phyloP scores from a whole-genome alignment of 2,888 invertebrate genomes.

The Notocelia uddmanniana region DNA sequence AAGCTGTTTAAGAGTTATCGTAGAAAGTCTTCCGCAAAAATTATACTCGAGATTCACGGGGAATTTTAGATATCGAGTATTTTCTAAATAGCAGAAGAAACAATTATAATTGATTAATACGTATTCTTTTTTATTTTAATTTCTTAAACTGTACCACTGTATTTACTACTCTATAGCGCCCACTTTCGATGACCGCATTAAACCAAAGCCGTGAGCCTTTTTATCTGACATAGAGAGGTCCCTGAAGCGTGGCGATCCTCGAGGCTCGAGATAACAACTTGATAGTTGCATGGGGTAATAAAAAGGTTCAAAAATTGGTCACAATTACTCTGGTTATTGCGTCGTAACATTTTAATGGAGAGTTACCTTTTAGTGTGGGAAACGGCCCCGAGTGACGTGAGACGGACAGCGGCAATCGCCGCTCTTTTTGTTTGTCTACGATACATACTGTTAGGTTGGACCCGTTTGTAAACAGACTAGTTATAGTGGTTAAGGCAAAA shows the following conservation, averaged over 20 bases:
- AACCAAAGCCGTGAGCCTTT: conserved; percentile 51
- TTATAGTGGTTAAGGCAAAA: background rate
- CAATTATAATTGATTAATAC: no score
- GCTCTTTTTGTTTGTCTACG: conserved; percentile 29
- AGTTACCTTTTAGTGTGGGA: conserved; percentile 76
- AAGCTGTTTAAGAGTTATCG: no score
- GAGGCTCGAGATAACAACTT: conserved; percentile 73
- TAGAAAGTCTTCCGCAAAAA: no score
- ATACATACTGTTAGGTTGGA: conserved; percentile 30
- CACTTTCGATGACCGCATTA: conserved; percentile 43
- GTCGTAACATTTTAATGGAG: conserved; percentile 81
- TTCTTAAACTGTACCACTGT: conserved; percentile 31
- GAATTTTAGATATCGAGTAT: background rate
- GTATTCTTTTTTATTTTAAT: background rate
- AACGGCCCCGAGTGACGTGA: conserved; percentile 50
- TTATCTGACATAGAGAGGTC: conserved; percentile 54
- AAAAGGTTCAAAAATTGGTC: conserved; percentile 80
- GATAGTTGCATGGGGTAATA: conserved; percentile 80
- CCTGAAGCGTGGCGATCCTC: conserved; percentile 57
- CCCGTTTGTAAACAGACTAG: conserved; percentile 10
- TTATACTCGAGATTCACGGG: no score
- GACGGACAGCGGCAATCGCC: conserved; percentile 39
- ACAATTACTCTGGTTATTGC: conserved; percentile 80
- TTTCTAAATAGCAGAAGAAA: no score
- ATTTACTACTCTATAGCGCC: conserved; percentile 16